phyloP scores from a whole-genome alignment of 2,113 vertebrate genomes.

The Megalops atlanticus region DNA sequence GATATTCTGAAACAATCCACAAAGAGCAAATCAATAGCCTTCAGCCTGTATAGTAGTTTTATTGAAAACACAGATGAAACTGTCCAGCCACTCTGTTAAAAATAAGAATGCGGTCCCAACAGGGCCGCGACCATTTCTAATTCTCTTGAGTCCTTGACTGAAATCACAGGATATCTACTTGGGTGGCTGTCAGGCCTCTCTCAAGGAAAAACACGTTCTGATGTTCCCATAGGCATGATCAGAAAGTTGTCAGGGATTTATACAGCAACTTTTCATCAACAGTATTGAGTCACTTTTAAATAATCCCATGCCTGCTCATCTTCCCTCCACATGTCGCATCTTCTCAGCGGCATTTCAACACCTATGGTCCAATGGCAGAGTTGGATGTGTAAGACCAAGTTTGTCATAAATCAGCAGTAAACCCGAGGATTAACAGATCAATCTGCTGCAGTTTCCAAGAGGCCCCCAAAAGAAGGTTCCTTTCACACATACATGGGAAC shows the following conservation, averaged over 20 bases:
- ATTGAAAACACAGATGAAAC: background rate
- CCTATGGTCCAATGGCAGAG: background rate
- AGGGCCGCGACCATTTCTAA: background rate
- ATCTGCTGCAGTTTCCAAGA: background rate
- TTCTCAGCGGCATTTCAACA: background rate
- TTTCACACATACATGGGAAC: background rate
- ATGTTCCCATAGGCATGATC: background rate
- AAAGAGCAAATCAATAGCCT: background rate
- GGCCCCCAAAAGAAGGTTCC: background rate
- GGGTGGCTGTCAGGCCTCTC: background rate
- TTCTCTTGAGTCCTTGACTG: background rate
- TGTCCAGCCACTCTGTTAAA: background rate
- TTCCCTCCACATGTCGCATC: background rate
- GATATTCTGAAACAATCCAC: background rate
- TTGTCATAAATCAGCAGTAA: background rate
- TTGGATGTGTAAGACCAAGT: background rate
- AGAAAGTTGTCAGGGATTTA: background rate
- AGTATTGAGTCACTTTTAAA: constrained; percentile 5
- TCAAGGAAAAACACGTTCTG: background rate
- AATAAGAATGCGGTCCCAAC: background rate
- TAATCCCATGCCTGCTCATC: background rate
- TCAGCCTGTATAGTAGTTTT: background rate
- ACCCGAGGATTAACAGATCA: background rate
- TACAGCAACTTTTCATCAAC: constrained; percentile 1
- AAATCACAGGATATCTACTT: background rate